A percentile compares a stretch with the other conserved stretches of the same genome.
Evolutionary conservation across 1,140 invertebrate genomes (phyloP).

Genomic region (Zaprionus ornatus): DNA sequence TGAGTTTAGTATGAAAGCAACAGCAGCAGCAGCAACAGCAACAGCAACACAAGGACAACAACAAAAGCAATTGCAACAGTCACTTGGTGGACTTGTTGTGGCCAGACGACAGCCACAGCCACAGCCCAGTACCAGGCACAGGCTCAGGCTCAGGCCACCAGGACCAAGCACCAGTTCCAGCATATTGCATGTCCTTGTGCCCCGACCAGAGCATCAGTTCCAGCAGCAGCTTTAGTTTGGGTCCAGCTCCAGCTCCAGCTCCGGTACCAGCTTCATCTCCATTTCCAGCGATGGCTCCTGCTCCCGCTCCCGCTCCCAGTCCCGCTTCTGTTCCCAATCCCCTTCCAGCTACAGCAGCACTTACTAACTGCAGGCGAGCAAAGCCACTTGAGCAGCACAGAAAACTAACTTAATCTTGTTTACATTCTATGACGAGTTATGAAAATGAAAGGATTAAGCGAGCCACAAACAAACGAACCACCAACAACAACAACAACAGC

Average conservation of each 20-base stretch:
- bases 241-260: background rate
- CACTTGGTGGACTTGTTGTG: constrained; percentile 79
- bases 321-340: background rate
- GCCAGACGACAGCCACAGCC: constrained; percentile 58
- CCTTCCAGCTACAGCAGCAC: constrained; percentile 2
- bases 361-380: constrained; percentile 42
- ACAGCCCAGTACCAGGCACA: background rate
- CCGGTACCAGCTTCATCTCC: background rate
- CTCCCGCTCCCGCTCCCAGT: background rate
- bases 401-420: constrained; percentile 81
- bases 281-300: too few species aligned
- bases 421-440: constrained; percentile 82
- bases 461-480: constrained; percentile 75
- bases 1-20: constrained; percentile 70
- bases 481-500: constrained; percentile 9
- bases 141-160: background rate
- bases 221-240: constrained; percentile 1
- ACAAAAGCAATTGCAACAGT: constrained; percentile 78
- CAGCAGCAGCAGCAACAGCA: constrained; percentile 39
- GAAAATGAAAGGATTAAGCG: constrained; percentile 81
- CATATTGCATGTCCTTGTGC: constrained; percentile 59
- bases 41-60: constrained; percentile 51
- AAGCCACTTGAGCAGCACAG: constrained; percentile 78
- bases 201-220: constrained; percentile 28
- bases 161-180: background rate